phyloP scores from a whole-genome alignment of 2,797 vertebrate genomes.

The Meda fulgida region DNA sequence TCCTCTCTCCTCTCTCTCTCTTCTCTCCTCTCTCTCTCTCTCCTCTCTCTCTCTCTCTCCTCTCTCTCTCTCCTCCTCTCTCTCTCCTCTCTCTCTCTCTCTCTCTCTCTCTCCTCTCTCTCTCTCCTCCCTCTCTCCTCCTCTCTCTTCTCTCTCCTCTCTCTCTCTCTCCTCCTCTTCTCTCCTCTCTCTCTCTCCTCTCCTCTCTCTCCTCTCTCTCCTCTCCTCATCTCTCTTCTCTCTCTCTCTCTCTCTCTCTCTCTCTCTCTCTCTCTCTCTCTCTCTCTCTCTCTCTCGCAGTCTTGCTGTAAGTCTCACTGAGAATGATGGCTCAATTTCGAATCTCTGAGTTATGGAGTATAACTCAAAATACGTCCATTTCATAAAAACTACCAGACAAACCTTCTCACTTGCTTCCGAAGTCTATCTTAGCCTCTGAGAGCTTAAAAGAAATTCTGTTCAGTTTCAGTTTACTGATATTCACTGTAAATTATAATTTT shows the following conservation, averaged over 20 bases:
- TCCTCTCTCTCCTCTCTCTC: too few species aligned
- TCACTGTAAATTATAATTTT: too few species aligned
- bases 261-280: conserved; percentile 29
- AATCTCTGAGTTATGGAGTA: conserved; percentile 48
- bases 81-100: conserved; percentile 30
- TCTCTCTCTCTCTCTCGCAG: background rate
- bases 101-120: conserved; percentile 22
- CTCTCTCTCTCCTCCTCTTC: conserved; percentile 27
- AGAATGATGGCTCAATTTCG: conserved; percentile 62
- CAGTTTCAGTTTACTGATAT: too few species aligned
- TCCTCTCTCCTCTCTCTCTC: conserved; percentile 30
- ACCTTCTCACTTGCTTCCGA: conserved; percentile 5
- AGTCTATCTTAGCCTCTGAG: conserved; percentile 22
- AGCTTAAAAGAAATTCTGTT: background rate
- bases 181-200: conserved; percentile 27
- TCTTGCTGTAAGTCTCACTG: conserved; percentile 21
- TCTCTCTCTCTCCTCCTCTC: conserved; percentile 26
- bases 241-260: too few species aligned
- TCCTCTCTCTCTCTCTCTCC: conserved; percentile 34
- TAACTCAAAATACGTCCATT: conserved; percentile 50
- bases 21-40: background rate
- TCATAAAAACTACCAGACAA: conserved; percentile 15
- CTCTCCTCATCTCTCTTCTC: too few species aligned
- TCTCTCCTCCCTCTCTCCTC: too few species aligned
- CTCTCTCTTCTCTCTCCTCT: too few species aligned